Evolutionary conservation across 1,140 invertebrate genomes (phyloP), one percentile per base, ranked within the genome.

Genomic region (Drosophila asahinai): DNA sequence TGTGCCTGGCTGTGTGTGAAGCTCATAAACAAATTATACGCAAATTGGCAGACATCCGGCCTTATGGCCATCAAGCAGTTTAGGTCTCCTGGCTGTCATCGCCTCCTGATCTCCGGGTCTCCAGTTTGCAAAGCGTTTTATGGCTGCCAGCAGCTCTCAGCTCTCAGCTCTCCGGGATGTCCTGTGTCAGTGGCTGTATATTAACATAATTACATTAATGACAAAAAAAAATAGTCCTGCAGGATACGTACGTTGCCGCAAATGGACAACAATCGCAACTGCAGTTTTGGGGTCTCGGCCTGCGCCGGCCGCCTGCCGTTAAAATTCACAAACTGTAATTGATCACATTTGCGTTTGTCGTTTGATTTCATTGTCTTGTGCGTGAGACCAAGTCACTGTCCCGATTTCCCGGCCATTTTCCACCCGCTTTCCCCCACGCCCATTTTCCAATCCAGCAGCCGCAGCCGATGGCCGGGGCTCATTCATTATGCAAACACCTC

Each of bases 401-500:
- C 22, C 33, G 15, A 17, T 38, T 38, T 43, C 27, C 61, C 8
- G 40, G 6, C 65, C 45, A 17, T 48, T 38, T 66, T 5, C 30
- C 66, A 36, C 54, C 51, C 42, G 30, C 57, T 30, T 47, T 52
- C 8, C 19, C 63, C 22, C 22, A 25, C 75, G 27, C 45, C 36
- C 54, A 57, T 60, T 70, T 76, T 65, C 45, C 76, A 71, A 77
- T 83, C 72, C 55, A 59, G 67, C 55, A 59, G 80, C 83, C 83
- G 38, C 83, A 83, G 64, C 70, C 80, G 83, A 72, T 86, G 71
- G 79, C 48, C 57, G 51, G 42, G 68, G 51, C 66, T 79, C 81
- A 90, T 89, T 89, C 81, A 89, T 89, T 89, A 90, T 90, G 81
- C 86, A 89, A 89, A 90, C 84, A 90, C 84, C 86, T 89, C 77